Evolutionary conservation across 2,888 invertebrate genomes (phyloP).

Genomic region (Aproaerema taeniolella): DNA sequence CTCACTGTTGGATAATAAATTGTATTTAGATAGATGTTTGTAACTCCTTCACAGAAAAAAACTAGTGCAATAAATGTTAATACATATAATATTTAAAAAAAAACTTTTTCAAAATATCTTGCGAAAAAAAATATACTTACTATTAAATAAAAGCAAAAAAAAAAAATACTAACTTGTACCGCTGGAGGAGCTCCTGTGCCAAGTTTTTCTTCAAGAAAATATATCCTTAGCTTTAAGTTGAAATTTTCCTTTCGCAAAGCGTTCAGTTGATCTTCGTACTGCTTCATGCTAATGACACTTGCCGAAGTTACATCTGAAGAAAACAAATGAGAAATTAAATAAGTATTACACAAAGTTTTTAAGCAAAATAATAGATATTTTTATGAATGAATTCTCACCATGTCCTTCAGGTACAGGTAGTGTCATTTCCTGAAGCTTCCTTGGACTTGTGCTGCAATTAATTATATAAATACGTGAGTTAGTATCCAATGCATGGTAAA

Average conservation of each 20-base stretch:
- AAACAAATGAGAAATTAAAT: neutral
- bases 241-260: conserved; percentile 94
- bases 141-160: no score
- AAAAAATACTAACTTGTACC: conserved; percentile 80
- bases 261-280: conserved; percentile 91
- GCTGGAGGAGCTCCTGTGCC: conserved; percentile 80
- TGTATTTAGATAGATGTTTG: no score
- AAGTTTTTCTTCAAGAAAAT: conserved; percentile 91
- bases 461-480: no score
- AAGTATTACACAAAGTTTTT: neutral
- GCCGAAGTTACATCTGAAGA: conserved; percentile 52
- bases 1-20: no score
- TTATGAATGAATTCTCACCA: conserved; percentile 37
- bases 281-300: conserved; percentile 88
- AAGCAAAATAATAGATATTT: neutral
- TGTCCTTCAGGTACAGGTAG: conserved; percentile 65
- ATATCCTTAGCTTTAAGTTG: conserved; percentile 92
- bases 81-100: no score
- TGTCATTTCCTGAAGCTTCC: conserved; percentile 83
- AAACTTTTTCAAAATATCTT: no score
- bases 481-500: no score
- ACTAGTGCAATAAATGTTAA: no score
- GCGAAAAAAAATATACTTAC: no score
- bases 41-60: no score
- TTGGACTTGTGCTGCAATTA: conserved; percentile 81